Evolutionary conservation across 2,113 vertebrate species (phyloP), one percentile per base, ranked within the genome.

Genomic region (Eira barbara): DNA sequence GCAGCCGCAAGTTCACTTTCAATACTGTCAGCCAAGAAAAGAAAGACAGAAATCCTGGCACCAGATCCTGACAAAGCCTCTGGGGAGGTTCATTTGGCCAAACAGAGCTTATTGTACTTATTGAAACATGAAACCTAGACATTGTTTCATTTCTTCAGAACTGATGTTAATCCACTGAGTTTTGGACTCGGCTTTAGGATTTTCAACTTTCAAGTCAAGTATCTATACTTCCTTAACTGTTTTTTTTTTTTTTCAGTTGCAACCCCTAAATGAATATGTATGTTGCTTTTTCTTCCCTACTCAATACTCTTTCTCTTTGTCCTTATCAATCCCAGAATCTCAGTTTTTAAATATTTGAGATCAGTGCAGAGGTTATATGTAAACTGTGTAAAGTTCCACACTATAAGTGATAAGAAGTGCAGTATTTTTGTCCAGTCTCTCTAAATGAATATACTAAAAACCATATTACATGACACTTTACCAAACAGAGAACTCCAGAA

Each of bases 11-110:
- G 39, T 59, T 55, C n/a, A 81, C 88, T 81, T 71, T 73, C 42
- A 36, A 11, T 3, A 36, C 29, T 76, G 49, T 59, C 61, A 80
- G 31, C 4, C 55, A 92, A 89, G 97, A 94, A 97, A 81, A 45
- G 45, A 61, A 93, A 97, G 69, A 96, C 74, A 65, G 59, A 57
- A 52, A 95, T 92, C 39, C 36, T 91, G 29, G 49, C 80, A 90
- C 59, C 9, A n/a, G 49, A 90, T 36, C 17, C 39, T 95, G 57
- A 76, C 65, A 8, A 76, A n/a, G 74, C n/a, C 59, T 95, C 71
- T 59, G 73, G 7, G 85, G n/a, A 59, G 88, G 31, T 69, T 69
- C 52, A 31, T 36, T 69, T 93, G 89, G 78, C 55, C 36, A 83
- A 25, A 20, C 17, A 34, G 4, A 78, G 34, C 39, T 89, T 80